Evolutionary conservation across 2,113 vertebrate species (phyloP), one percentile per base, ranked within the genome.

Genomic region (Chaenocephalus aceratus): DNA sequence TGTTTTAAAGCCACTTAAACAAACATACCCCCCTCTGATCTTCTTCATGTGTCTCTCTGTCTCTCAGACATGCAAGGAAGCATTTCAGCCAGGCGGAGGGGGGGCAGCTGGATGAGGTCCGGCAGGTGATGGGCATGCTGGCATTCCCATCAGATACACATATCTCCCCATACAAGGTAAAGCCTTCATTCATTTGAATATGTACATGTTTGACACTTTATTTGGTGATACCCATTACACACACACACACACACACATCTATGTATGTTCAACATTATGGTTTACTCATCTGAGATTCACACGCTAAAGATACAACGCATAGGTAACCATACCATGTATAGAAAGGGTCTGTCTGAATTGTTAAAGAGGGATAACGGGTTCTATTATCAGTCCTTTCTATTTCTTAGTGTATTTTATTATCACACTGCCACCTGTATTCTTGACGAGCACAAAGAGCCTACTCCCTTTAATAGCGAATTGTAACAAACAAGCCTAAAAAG

Each of bases 111-210:
- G 98, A 99, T 63, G 98, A 99, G 87, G 98, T 99, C 58, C 96
- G 97, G 71, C 98, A 99, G 93, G 98, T 97, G 94, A 99, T 99
- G 98, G 98, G 98, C 77, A 99, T 99, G 98, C 92, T 99, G 94
- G 98, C 98, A 70, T 99, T 99, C 90, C 98, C 98, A 41, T 98
- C 98, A 3, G 98, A 99, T 84, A 99, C 98, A 15, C 98, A 99
- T 68, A 98, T 99, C 91, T 99, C 97, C 15, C 98, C 98, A 13
- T 99, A 99, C 90, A 99, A 98, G 97, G 98, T 98, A 95, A 79
- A n/a, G 3, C 41, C 41, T 62, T 13, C 16, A 11, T 15, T 2
- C 41, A 5, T 60, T n/a, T 12, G 21, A 44, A 57, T 64, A 18
- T 52, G 21, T 51, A 23, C 9, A 45, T 45, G 6, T 46, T 11